Evolutionary conservation across 2,797 vertebrate genomes (phyloP), one percentile per base, ranked within the genome.

Genomic region (Rhinichthys osculus): DNA sequence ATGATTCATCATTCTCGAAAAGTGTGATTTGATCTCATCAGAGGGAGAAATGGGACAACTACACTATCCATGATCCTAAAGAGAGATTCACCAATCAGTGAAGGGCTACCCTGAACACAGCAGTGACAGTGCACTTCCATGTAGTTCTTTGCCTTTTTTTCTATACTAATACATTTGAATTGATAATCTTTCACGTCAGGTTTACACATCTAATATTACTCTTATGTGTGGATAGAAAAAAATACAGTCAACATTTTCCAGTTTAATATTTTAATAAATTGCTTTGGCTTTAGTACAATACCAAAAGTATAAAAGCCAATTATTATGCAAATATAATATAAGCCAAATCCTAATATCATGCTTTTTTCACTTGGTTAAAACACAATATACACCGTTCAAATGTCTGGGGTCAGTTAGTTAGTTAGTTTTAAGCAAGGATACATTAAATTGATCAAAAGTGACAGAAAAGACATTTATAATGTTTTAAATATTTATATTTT

Each of bases 1-100:
- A 52, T 47, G 33, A 82, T 71, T 57, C 80, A n/a, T 81, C 14
- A 81, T 80, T 66, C 16, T 78, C 3, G 30, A 42, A 80, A 64
- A 67, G 42, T 23, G 11, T 52, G 13, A 33, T 81, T 52, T 69
- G 64, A 69, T 38, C 17, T 64, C 78, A 27, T 78, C 23, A 78
- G 35, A 80, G 44, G 78, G 42, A 35, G 35, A 67, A 50, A 78
- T 27, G 7, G 8, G 23, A 38, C 11, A 59, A 38, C 21, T 42
- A 27, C 6, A 77, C 47, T 23, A 14, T 8, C 5, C 33, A 77
- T 16, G 6, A 57, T 77, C 33, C 11, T 57, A 64, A 27, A 62
- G 8, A 62, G 4, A 62, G 54, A 62, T 33, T 40, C 17, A 80
- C 10, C 17, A 33, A 23, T 33, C n/a, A 44, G 23, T 19, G 5